phyloP scores from a whole-genome alignment of 2,113 vertebrate species.

The Gobiocypris rarus region DNA sequence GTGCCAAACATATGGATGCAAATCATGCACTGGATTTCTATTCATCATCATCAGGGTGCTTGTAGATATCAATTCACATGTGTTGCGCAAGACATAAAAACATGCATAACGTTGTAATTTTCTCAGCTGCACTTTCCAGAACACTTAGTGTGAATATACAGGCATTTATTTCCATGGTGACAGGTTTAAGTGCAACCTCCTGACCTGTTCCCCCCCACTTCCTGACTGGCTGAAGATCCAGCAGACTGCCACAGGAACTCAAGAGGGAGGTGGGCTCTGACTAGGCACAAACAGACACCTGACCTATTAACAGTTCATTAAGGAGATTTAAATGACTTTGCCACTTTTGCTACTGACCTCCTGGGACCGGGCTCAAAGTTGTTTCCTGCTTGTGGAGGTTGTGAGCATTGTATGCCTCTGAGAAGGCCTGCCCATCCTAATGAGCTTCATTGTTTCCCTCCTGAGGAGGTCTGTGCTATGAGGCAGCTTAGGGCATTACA shows the following conservation, averaged over 20 bases:
- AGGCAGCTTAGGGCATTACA: conserved; percentile 8
- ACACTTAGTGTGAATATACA: conserved; percentile 3
- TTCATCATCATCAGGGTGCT: background rate
- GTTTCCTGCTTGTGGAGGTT: conserved; percentile 57
- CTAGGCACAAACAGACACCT: conserved; percentile 32
- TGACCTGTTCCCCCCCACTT: conserved; percentile 14
- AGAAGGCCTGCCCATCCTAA: conserved; percentile 45
- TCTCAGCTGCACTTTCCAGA: background rate
- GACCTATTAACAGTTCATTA: conserved; percentile 61
- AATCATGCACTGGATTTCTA: conserved; percentile 6
- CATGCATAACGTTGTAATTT: background rate
- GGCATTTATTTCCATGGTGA: conserved; percentile 21
- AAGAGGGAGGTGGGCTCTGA: background rate
- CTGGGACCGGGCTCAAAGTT: conserved; percentile 48
- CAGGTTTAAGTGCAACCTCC: conserved; percentile 6
- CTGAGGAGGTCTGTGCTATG: conserved; percentile 35
- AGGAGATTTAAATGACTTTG: conserved; percentile 61
- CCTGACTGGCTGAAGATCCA: background rate
- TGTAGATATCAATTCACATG: conserved; percentile 3
- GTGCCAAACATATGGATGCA: background rate
- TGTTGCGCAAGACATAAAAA: conserved; percentile 3
- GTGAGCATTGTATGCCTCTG: conserved; percentile 54
- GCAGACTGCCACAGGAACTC: conserved; percentile 14
- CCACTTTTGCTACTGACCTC: conserved; percentile 60
- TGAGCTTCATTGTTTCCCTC: conserved; percentile 56